Percentiles rank a stretch among this genome's conserved stretches.
Conservation (phyloP, 2,797 vertebrate species). For the Tragelaphus eurycerus region DNA sequence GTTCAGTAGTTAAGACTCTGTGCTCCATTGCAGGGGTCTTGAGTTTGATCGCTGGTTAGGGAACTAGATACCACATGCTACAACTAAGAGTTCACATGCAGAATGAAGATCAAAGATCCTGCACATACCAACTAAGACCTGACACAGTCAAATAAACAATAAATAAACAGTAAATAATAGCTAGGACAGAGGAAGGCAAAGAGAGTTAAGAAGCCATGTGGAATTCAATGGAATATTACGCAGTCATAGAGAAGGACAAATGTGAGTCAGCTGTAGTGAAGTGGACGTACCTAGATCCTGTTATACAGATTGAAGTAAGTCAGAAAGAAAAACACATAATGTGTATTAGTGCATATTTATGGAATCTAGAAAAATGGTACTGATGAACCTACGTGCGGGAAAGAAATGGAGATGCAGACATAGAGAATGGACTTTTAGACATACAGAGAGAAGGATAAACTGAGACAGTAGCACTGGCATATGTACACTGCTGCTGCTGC, state of each 20-base stretch:
- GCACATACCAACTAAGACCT: not conserved
- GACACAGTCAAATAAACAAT: not conserved
- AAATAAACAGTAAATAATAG: not conserved
- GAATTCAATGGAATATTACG: not conserved
- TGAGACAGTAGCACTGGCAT: not conserved
- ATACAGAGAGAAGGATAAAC: not conserved
- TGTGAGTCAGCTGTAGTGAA: not conserved
- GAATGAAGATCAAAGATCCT: not conserved
- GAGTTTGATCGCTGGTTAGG: not conserved
- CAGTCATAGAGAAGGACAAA: not conserved
- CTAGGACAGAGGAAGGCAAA: not conserved
- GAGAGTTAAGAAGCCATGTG: not conserved
- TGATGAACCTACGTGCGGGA: not conserved
- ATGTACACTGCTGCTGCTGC: not conserved
- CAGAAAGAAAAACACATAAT: not conserved
- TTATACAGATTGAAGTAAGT: not conserved
- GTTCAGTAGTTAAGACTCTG: not conserved
- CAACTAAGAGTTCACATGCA: not conserved
- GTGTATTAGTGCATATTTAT: not conserved
- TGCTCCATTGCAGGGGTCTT: not conserved
- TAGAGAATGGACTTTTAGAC: not conserved
- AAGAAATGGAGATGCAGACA: not conserved
- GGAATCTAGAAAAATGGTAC: not conserved
- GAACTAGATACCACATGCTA: not conserved
- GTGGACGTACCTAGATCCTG: not conserved